phyloP scores from a whole-genome alignment of 2,113 vertebrate species.

The Lontra canadensis region DNA sequence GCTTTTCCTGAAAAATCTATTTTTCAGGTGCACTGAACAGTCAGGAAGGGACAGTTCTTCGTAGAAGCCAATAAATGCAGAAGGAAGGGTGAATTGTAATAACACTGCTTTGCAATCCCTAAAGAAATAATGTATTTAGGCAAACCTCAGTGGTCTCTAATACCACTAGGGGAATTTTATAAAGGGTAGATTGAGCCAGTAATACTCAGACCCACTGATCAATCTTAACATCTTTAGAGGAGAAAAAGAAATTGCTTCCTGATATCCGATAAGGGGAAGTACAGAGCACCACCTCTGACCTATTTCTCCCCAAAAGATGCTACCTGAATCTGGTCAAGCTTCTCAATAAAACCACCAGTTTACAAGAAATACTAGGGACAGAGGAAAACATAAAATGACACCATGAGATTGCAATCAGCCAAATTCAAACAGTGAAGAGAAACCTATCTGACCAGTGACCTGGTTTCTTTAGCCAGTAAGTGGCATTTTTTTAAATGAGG shows the following conservation, averaged over 20 bases:
- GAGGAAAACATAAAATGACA: not conserved
- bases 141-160: not conserved
- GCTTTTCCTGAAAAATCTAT: conserved; percentile 26
- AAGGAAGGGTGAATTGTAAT: conserved; percentile 9
- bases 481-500: not conserved
- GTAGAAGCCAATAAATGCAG: not conserved
- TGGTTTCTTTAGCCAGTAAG: not conserved
- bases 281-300: not conserved
- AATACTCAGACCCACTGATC: not conserved
- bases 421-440: not conserved
- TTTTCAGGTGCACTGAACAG: not conserved
- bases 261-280: not conserved
- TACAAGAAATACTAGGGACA: conserved; percentile 23
- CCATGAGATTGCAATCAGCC: not conserved
- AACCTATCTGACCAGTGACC: not conserved
- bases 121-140: not conserved
- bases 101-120: not conserved
- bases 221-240: not conserved
- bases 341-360: not conserved
- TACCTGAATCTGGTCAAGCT: not conserved
- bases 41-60: not conserved
- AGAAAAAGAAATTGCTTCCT: not conserved
- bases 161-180: not conserved
- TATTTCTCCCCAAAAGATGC: not conserved
- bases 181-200: not conserved